phyloP scores from a whole-genome alignment of 2,888 invertebrate species.

The Hylaea fasciaria region DNA sequence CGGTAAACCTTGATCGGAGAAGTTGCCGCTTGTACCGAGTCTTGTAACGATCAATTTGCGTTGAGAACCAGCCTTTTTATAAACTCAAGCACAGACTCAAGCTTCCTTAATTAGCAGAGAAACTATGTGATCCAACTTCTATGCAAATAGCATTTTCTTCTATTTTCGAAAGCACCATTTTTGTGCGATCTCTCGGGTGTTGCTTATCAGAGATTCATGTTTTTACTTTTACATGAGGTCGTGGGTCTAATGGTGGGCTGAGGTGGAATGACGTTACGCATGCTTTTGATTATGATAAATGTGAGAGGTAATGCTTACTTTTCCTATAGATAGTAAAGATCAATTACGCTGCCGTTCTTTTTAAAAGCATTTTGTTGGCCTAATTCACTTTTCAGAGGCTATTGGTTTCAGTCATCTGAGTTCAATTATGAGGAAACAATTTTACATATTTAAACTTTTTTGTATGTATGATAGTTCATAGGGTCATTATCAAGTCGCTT shows the following conservation, averaged over 20 bases:
- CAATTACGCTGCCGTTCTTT: too few relatives aligned
- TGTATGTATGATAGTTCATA: too few relatives aligned
- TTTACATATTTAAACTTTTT: too few relatives aligned
- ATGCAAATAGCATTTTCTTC: conserved; percentile 75
- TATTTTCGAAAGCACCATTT: conserved; percentile 71
- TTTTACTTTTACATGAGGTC: conserved; percentile 53
- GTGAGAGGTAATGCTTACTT: neutral
- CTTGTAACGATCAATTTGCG: conserved; percentile 70
- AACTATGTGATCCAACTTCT: conserved; percentile 69
- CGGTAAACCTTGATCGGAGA: conserved; percentile 63
- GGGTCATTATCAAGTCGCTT: too few relatives aligned
- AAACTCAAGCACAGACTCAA: conserved; percentile 61
- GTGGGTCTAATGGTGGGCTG: conserved; percentile 21
- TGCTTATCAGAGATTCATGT: conserved; percentile 49
- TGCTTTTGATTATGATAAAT: conserved; percentile 16
- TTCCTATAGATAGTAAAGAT: too few relatives aligned
- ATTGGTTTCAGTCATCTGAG: too few relatives aligned
- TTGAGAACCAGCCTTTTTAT: conserved; percentile 61
- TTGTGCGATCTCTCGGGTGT: conserved; percentile 55
- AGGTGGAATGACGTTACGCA: conserved; percentile 19
- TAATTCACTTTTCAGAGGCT: too few relatives aligned
- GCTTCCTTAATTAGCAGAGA: conserved; percentile 78
- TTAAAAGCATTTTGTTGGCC: too few relatives aligned
- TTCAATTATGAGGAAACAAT: too few relatives aligned
- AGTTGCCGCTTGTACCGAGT: conserved; percentile 50